Percentiles rank a stretch among this genome's conserved stretches.
phyloP scores from a whole-genome alignment of 2,888 invertebrate species.

The Hirtodrosophila alboralis region DNA sequence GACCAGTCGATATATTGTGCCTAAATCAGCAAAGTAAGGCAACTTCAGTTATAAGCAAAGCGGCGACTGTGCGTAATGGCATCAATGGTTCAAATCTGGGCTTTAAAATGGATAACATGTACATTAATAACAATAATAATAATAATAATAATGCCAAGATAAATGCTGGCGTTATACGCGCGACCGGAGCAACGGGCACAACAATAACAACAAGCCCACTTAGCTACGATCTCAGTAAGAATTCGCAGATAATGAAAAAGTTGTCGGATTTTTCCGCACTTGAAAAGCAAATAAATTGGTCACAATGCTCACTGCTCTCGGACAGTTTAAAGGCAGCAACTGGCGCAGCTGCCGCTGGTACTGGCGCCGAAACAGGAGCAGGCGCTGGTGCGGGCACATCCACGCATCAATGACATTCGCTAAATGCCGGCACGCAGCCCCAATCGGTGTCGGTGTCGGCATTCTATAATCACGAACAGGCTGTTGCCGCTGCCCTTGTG shows the following conservation, averaged over 20 bases:
- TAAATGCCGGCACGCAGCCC: conserved; percentile 67
- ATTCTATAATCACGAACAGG: conserved; percentile 81
- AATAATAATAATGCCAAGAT: conserved; percentile 23
- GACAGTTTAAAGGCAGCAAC: conserved; percentile 32
- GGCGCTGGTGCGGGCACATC: conserved; percentile 34
- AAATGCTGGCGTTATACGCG: conserved; percentile 30
- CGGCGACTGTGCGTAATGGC: conserved; percentile 31
- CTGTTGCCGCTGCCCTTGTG: conserved; percentile 79
- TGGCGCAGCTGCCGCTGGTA: conserved; percentile 4
- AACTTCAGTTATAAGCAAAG: conserved; percentile 26
- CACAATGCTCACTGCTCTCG: conserved; percentile 35
- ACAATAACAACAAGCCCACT: not conserved
- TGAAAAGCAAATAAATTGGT: conserved; percentile 53
- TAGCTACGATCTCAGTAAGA: conserved; percentile 46
- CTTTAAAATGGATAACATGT: conserved; percentile 48
- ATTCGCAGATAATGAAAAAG: conserved; percentile 44
- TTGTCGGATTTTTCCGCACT: conserved; percentile 50
- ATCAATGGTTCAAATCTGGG: conserved; percentile 38
- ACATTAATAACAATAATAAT: conserved; percentile 51
- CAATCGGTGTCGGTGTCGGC: conserved; percentile 71
- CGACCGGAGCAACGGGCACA: conserved; percentile 4
- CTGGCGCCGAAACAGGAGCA: conserved; percentile 9
- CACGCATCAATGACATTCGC: conserved; percentile 77
- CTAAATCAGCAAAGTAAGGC: conserved; percentile 51
- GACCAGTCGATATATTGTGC: too few relatives aligned